phyloP scores from a whole-genome alignment of 2,888 invertebrate genomes.

The Temnothorax unifasciatus region DNA sequence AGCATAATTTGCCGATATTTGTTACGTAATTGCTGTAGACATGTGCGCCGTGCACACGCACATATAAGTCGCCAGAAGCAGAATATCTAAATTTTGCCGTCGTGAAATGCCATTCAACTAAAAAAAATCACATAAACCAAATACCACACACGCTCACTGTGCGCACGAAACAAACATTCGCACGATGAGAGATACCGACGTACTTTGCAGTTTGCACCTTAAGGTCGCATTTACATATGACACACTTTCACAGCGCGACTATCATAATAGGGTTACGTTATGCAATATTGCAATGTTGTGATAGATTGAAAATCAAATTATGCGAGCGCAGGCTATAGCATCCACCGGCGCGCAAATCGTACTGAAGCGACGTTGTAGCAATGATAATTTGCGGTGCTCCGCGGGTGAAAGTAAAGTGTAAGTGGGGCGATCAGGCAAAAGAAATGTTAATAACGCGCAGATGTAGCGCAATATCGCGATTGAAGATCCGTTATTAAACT shows the following conservation, averaged over 20 bases:
- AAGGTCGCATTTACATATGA: conserved; percentile 31
- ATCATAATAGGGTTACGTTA: not conserved
- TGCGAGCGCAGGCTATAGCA: conserved; percentile 9
- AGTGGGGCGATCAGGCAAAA: conserved; percentile 14
- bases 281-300: conserved; percentile 6
- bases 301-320: conserved; percentile 33
- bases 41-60: not conserved
- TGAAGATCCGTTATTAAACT: not conserved
- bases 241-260: conserved; percentile 32
- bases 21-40: not conserved
- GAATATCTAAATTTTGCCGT: not conserved
- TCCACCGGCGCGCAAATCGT: conserved; percentile 7
- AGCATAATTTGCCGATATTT: not conserved
- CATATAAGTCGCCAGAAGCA: not conserved
- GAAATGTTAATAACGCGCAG: not conserved
- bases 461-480: not conserved
- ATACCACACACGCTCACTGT: conserved; percentile 16
- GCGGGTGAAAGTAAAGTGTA: conserved; percentile 26
- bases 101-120: not conserved
- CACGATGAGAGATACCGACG: not conserved
- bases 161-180: not conserved
- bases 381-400: conserved; percentile 9
- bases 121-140: not conserved
- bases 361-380: conserved; percentile 18
- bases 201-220: conserved; percentile 15